These are phyloP conservation scores for Tauraco hartlaubi DNA, from an alignment of 2,797 vertebrate species.

Conservation along the genomic window DNA sequence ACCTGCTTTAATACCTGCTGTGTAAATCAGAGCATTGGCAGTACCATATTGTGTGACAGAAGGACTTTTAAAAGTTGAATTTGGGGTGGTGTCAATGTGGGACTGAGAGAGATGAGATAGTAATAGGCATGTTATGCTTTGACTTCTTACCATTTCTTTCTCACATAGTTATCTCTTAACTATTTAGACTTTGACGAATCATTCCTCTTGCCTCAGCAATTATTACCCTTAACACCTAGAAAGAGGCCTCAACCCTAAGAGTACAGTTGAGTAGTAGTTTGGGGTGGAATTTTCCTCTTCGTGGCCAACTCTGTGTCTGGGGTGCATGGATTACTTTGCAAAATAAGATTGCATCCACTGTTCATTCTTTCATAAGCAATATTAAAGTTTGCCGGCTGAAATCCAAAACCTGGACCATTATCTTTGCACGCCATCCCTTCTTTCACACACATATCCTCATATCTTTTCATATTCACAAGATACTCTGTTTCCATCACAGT, in stretches of 20 bases:
- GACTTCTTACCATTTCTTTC: neutral
- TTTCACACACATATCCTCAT: rapidly evolving
- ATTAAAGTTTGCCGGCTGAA: neutral
- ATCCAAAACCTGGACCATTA: neutral
- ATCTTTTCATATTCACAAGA: neutral
- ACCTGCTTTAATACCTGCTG: neutral
- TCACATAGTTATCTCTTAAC: neutral
- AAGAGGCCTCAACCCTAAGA: neutral
- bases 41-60: neutral
- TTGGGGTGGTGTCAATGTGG: neutral
- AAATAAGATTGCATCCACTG: neutral
- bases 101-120: neutral
- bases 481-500: neutral
- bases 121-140: neutral
- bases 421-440: neutral
- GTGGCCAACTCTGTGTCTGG: neutral
- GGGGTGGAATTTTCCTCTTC: neutral
- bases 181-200: neutral
- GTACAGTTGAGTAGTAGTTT: rapidly evolving
- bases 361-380: neutral
- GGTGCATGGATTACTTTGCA: neutral
- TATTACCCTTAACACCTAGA: neutral
- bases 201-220: neutral
- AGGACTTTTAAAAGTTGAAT: neutral
- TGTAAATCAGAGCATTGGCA: neutral